These are phyloP conservation scores for Xenops minutus DNA, from an alignment of 2,797 vertebrate species.

Conservation along the genomic window DNA sequence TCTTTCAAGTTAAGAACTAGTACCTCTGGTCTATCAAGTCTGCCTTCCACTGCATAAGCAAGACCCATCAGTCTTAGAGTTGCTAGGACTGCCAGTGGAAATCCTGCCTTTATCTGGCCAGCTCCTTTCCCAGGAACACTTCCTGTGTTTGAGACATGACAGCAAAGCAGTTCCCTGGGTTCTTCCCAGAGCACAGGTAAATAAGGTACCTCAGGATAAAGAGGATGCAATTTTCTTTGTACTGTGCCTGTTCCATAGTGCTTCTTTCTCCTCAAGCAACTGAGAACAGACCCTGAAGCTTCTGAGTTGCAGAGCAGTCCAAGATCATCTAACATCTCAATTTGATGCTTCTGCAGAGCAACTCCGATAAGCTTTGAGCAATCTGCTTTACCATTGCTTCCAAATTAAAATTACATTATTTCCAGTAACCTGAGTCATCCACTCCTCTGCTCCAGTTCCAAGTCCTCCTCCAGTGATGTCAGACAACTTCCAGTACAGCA, in stretches of 20 bases:
- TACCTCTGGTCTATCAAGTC: not conserved
- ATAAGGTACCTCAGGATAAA: not conserved
- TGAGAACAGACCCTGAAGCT: not conserved
- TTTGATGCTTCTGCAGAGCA: not conserved
- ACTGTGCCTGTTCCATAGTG: not conserved
- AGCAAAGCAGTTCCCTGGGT: not conserved
- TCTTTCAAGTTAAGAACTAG: not conserved
- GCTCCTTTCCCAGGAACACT: not conserved
- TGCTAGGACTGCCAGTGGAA: not conserved
- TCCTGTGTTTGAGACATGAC: accelerated
- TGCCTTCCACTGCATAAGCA: not conserved
- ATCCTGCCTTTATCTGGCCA: not conserved
- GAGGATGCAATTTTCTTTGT: not conserved
- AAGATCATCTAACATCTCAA: not conserved
- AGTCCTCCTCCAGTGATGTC: not conserved
- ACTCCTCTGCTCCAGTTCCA: not conserved
- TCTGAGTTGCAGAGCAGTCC: not conserved
- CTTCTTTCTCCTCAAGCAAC: not conserved
- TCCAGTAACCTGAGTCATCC: not conserved
- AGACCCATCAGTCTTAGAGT: not conserved
- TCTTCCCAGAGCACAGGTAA: not conserved
- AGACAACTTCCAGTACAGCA: not conserved
- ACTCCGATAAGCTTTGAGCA: not conserved
- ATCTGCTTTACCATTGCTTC: not conserved
- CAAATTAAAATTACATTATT: not conserved